Conservation (phyloP, 2,797 vertebrate genomes). For the Distichodus sexfasciatus region DNA sequence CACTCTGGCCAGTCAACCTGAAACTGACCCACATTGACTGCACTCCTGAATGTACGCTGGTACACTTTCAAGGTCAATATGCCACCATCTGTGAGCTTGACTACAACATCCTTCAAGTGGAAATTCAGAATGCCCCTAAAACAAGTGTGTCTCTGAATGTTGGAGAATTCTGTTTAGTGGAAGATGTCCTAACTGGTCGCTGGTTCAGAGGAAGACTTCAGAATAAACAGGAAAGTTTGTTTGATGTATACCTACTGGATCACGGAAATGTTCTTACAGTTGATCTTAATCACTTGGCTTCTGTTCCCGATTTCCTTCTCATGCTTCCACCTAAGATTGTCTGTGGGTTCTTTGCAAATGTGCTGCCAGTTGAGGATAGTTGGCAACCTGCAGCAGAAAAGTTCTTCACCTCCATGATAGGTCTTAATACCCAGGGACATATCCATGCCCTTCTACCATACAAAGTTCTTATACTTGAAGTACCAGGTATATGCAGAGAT, state of each 20-base stretch:
- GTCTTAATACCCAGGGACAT: conserved; percentile 75
- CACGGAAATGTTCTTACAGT: conserved; percentile 77
- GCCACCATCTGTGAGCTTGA: conserved; percentile 79
- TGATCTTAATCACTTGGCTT: conserved; percentile 64
- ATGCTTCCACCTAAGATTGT: conserved; percentile 83
- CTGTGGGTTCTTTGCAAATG: conserved; percentile 85
- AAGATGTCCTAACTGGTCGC: conserved; percentile 75
- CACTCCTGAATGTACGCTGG: conserved; percentile 72
- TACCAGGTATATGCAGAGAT: conserved; percentile 76
- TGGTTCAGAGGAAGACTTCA: conserved; percentile 91
- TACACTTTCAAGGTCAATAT: conserved; percentile 85
- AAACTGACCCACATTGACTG: conserved; percentile 82
- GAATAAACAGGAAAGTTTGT: conserved; percentile 63
- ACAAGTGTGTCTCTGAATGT: conserved; percentile 60
- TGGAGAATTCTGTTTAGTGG: conserved; percentile 83
- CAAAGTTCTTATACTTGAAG: conserved; percentile 82
- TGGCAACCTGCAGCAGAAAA: conserved; percentile 71
- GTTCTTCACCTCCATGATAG: conserved; percentile 81
- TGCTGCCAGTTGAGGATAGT: conserved; percentile 76
- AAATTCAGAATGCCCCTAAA: conserved; percentile 83
- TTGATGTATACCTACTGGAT: conserved; percentile 83
- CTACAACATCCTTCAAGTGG: conserved; percentile 84
- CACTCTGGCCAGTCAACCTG: conserved; percentile 73
- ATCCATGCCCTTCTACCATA: conserved; percentile 77
- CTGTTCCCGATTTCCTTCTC: conserved; percentile 77